Evolutionary conservation across 2,888 invertebrate species (phyloP), one percentile per base, ranked within the genome.

Genomic region (Petrolisthes manimaculis): DNA sequence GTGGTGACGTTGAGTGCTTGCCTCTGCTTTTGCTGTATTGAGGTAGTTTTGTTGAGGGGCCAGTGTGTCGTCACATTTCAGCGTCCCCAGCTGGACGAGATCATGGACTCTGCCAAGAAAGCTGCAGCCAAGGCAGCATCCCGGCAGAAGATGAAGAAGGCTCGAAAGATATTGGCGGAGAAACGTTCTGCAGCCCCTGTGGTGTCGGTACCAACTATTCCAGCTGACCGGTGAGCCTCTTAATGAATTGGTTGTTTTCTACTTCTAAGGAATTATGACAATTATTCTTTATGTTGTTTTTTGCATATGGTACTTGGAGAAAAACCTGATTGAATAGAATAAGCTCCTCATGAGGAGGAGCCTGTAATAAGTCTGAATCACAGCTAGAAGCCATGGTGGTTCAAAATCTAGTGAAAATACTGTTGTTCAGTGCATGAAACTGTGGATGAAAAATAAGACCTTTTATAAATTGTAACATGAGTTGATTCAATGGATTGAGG

Each of bases 161-260:
- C 97, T 0, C 95, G 98, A 12, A 96, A 97, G 92, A 95, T 97
- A 86, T 93, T 98, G 84, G 97, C 97, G 0, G 96, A 98, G 92
- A 98, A 98, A 92, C 95, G 98, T 0, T 96, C 97, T 0, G 96
- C 97, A 91, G 96, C 97, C 0, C 98, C 98, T 0, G 96, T 97
- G 54, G 97, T 99, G 8, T 95, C 98, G 0, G 97, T 99, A 91
- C 99, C 99, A 0, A 98, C 98, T 0, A 96, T 99, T 92, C 97
- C 97, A 0, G 96, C 96, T 0, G 97, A 97, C 91, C 92, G 90
- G 91, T 91, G 80, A 87, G 87, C 79, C 56, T 81, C 18, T 37
- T n/a, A 14, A 67, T 67, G 14, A 2, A 2, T 67, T 67, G 69
- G 69, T 18, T 67, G n/a, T 12, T 24, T 71, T 24, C 3, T 51